phyloP scores from a whole-genome alignment of 64 coral and sea anemone genomes.

The Montipora foliosa region DNA sequence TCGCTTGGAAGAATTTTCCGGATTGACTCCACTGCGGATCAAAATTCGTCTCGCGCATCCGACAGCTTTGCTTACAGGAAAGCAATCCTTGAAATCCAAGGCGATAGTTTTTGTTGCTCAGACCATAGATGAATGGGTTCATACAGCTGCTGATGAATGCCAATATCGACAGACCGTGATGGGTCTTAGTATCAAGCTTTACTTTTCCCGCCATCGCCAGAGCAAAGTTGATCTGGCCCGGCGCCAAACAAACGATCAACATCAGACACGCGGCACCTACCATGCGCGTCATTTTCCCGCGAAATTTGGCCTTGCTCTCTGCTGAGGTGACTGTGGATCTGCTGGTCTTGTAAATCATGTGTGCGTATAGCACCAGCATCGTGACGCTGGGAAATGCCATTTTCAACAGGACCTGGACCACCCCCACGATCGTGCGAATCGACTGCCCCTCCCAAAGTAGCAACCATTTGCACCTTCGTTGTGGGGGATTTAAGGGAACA shows the following conservation, averaged over 20 bases:
- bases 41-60: neutral
- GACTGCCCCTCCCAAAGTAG: neutral
- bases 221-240: slow-evolving; percentile 13
- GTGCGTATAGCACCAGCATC: slow-evolving; percentile 1
- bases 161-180: slow-evolving; percentile 2
- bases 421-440: neutral
- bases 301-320: slow-evolving; percentile 40
- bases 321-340: neutral
- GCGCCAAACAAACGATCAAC: neutral
- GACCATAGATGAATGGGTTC: slow-evolving; percentile 36
- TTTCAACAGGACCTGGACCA: slow-evolving; percentile 14
- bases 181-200: neutral
- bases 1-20: neutral
- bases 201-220: slow-evolving; percentile 19
- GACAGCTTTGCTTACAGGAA: neutral
- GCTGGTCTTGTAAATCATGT: slow-evolving; percentile 13
- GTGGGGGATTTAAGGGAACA: neutral
- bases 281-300: slow-evolving; percentile 39
- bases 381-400: slow-evolving; percentile 3
- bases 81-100: neutral
- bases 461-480: neutral
- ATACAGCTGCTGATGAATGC: slow-evolving; percentile 19
- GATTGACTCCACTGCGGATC: neutral
- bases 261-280: neutral
- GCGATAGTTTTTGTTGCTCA: slow-evolving; percentile 25